A percentile compares a stretch with the other conserved stretches of the same genome.
Evolutionary conservation across 2,888 invertebrate genomes (phyloP).

Genomic region (Autographa pulchrina): DNA sequence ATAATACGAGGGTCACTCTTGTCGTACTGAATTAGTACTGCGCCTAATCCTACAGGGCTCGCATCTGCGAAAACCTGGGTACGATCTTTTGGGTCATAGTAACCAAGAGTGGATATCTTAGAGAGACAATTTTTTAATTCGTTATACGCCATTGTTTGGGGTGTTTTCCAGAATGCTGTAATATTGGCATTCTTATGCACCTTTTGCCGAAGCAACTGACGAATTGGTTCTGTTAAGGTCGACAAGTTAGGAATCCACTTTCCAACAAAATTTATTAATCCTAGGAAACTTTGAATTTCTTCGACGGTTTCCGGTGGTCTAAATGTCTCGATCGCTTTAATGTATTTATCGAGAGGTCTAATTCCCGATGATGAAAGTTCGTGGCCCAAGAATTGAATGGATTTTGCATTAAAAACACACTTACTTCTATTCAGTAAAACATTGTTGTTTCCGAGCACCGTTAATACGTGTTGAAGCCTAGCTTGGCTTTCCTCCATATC

Average conservation of each 20-base stretch:
- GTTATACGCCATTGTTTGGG: slow-evolving; percentile 45
- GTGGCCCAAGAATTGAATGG: slow-evolving; percentile 8
- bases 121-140: slow-evolving; percentile 35
- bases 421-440: slow-evolving; percentile 34
- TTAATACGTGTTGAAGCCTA: slow-evolving; percentile 43
- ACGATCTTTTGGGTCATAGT: slow-evolving; percentile 51
- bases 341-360: slow-evolving; percentile 8
- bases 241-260: slow-evolving; percentile 51
- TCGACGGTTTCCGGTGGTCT: not conserved
- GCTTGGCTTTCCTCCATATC: slow-evolving; percentile 53
- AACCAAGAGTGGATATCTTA: slow-evolving; percentile 47
- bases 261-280: slow-evolving; percentile 10
- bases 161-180: slow-evolving; percentile 29
- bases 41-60: slow-evolving; percentile 54
- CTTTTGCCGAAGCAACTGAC: slow-evolving; percentile 37
- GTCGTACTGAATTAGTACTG: slow-evolving; percentile 35
- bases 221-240: slow-evolving; percentile 48
- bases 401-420: slow-evolving; percentile 15
- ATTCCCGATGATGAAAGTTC: slow-evolving; percentile 1
- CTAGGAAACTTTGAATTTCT: slow-evolving; percentile 11
- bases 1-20: slow-evolving; percentile 52
- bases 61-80: slow-evolving; percentile 55
- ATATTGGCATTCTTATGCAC: slow-evolving; percentile 39
- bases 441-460: slow-evolving; percentile 1
- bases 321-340: slow-evolving; percentile 1